These are phyloP conservation scores for Mycogona germanica DNA, from an alignment of 2,888 invertebrate species.

Conservation along the genomic window DNA sequence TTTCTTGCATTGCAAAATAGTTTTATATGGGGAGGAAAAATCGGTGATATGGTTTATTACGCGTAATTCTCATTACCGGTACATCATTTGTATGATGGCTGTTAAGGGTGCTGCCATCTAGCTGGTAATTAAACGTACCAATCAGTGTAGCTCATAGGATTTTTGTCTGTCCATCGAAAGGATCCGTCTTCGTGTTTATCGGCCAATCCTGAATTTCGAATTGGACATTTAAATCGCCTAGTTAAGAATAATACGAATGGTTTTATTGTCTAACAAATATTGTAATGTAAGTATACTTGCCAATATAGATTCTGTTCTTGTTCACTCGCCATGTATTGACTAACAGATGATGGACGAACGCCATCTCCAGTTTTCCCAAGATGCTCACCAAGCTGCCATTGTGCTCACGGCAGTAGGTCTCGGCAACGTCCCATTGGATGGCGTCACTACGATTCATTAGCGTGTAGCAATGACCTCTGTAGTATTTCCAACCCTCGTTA, in stretches of 20 bases:
- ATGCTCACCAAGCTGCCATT: constrained; percentile 30
- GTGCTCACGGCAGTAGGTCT: constrained; percentile 23
- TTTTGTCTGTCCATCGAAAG: constrained; percentile 28
- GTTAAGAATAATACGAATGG: neutral
- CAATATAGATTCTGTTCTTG: constrained; percentile 27
- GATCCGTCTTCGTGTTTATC: constrained; percentile 27
- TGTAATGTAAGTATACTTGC: too few species aligned
- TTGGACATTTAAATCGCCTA: neutral
- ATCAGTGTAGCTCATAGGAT: constrained; percentile 29
- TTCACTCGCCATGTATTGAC: constrained; percentile 26
- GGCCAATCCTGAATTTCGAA: constrained; percentile 23
- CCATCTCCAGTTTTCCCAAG: constrained; percentile 28
- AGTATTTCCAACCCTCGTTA: constrained; percentile 25
- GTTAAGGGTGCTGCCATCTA: neutral
- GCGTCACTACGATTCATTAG: constrained; percentile 23
- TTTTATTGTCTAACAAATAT: too few species aligned
- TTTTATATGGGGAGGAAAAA: too few species aligned
- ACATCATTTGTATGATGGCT: neutral
- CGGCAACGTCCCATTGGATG: constrained; percentile 29
- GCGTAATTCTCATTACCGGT: too few species aligned
- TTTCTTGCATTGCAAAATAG: too few species aligned
- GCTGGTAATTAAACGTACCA: constrained; percentile 25
- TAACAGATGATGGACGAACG: constrained; percentile 28
- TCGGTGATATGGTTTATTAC: too few species aligned
- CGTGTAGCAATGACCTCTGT: constrained; percentile 26